phyloP scores from a whole-genome alignment of 2,797 vertebrate species.

The Sarcophilus harrisii region DNA sequence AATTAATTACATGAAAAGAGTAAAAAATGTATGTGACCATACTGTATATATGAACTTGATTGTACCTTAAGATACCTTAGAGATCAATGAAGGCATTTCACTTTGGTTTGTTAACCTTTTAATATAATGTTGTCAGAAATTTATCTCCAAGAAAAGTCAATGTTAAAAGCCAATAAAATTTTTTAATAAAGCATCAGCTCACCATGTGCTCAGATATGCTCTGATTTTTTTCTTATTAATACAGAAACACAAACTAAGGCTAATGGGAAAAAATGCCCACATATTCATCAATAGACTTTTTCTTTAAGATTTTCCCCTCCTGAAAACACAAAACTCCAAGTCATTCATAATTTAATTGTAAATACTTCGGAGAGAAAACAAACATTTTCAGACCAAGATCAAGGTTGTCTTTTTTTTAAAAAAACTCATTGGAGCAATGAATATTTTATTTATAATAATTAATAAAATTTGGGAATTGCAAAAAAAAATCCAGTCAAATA shows the following conservation, averaged over 20 bases:
- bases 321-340: neutral
- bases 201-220: neutral
- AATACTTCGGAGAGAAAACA: neutral
- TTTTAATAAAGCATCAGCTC: neutral
- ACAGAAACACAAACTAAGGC: neutral
- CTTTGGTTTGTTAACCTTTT: neutral
- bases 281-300: neutral
- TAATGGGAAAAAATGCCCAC: neutral
- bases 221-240: neutral
- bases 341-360: slow-evolving; percentile 25
- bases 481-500: slow-evolving; percentile 14
- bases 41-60: neutral
- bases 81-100: neutral
- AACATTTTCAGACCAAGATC: neutral
- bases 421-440: neutral
- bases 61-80: slow-evolving; percentile 9
- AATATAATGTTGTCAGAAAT: neutral
- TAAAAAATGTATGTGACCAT: neutral
- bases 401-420: neutral
- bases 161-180: slow-evolving; percentile 5
- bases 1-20: neutral
- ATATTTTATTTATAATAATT: neutral
- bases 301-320: neutral
- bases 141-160: neutral
- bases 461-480: slow-evolving; percentile 17